phyloP scores from a whole-genome alignment of 2,113 vertebrate species.

The Lichenostomus cassidix region DNA sequence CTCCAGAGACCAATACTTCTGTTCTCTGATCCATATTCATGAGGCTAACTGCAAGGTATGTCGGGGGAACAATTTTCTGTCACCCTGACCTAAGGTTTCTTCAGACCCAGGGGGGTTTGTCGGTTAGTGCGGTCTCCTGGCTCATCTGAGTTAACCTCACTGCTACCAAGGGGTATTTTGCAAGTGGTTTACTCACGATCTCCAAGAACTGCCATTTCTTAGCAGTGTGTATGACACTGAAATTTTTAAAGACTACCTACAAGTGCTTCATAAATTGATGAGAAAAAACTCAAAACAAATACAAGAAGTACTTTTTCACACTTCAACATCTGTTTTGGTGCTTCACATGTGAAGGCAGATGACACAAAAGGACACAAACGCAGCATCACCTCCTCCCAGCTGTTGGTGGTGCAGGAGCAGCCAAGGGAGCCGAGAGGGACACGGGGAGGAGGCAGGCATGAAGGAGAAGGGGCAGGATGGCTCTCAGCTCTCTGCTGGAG shows the following conservation, averaged over 20 bases:
- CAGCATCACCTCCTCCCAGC: background rate
- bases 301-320: background rate
- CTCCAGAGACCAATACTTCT: too few relatives aligned
- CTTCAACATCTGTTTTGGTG: background rate
- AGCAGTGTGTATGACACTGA: fast-evolving
- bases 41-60: too few relatives aligned
- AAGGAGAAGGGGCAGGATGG: background rate
- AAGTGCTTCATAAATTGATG: background rate
- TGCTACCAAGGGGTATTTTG: too few relatives aligned
- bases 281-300: background rate
- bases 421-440: fast-evolving
- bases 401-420: background rate
- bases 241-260: background rate
- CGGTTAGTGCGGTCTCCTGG: too few relatives aligned
- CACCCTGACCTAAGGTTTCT: too few relatives aligned
- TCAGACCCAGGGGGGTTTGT: too few relatives aligned
- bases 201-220: background rate
- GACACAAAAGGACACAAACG: fast-evolving
- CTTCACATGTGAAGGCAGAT: background rate
- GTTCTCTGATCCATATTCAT: too few relatives aligned
- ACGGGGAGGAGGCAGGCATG: background rate
- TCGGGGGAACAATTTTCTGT: too few relatives aligned
- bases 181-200: background rate
- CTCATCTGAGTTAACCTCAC: too few relatives aligned
- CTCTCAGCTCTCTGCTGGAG: background rate